Base-by-base conservation (phyloP, 2,797 vertebrate species). In the Xenentodon cancila region DNA sequence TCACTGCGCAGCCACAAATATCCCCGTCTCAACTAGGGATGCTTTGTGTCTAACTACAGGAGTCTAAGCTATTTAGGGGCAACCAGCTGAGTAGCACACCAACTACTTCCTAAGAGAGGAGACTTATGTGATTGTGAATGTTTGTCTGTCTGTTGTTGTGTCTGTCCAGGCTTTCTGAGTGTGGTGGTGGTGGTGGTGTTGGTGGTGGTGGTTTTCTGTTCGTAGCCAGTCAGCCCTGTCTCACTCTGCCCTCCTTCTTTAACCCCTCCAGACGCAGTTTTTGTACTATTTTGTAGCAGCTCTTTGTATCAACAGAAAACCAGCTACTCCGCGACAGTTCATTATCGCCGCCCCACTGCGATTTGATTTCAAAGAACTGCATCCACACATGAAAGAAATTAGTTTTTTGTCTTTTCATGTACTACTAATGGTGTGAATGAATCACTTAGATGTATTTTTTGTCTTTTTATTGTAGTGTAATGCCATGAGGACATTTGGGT, bases 181-280 rank as follows among this genome's bases (percentile, higher is more conserved):
- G 75, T 64, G 44, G 53, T 61, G 53, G 59, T 77, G 59, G 50
- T 42, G 53, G n/a, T n/a, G n/a, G n/a, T n/a, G n/a, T n/a, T 64
- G 44, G 53, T 61, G 53, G 59, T 77, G 59, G 50, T 42, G 17
- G 62, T 65, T 53, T 52, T 84, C 77, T 92, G 83, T 93, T 91
- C 85, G 64, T 67, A 75, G 56, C 56, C 90, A 85, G 59, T 91
- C 89, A 91, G 83, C 81, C 92, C 73, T 88, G 65, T 89, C 91
- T 82, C 65, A 34, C 65, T 64, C 77, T 72, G 53, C 79, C 77
- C 80, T 77, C 81, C 53, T 52, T 71, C 15, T 68, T 52, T 61
- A 61, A 25, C 25, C 70, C 70, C 68, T 45, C 16, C n/a, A 12
- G 61, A 52, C 22, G 11, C 7, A n/a, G n/a, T n/a, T 18, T 75